These are phyloP conservation scores for Drosophila takahashii DNA, from an alignment of 1,140 invertebrate species.

Conservation along the genomic window DNA sequence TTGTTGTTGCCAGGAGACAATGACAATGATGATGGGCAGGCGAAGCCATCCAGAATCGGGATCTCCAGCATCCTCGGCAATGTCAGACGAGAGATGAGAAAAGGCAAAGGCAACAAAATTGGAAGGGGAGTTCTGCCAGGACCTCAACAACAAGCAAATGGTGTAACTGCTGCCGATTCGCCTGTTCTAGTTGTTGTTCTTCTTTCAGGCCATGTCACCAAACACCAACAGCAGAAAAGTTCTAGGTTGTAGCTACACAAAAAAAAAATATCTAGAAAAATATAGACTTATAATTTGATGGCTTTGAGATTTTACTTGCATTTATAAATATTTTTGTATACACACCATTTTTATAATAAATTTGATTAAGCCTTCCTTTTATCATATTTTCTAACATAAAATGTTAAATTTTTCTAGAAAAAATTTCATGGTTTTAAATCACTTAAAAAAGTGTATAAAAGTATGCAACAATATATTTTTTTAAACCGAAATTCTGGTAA, in stretches of 20 bases:
- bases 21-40: conserved; percentile 50
- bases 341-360: neutral
- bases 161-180: conserved; percentile 37
- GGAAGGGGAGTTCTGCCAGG: conserved; percentile 28
- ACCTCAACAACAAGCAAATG: conserved; percentile 48
- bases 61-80: conserved; percentile 9
- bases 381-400: neutral
- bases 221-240: conserved; percentile 23
- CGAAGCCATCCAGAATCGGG: conserved; percentile 45
- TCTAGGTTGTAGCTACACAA: conserved; percentile 13
- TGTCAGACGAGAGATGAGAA: conserved; percentile 21
- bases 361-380: too few relatives aligned
- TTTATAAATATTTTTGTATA: too few relatives aligned
- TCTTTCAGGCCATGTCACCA: conserved; percentile 18
- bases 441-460: too few relatives aligned
- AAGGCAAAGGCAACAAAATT: neutral
- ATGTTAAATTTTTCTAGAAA: too few relatives aligned
- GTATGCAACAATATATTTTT: too few relatives aligned
- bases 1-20: conserved; percentile 55
- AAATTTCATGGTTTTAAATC: too few relatives aligned
- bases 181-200: conserved; percentile 24
- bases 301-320: neutral
- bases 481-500: too few relatives aligned
- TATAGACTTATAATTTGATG: neutral
- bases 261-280: neutral